Base-by-base conservation (phyloP, 2,113 vertebrate genomes). In the Rhinopomastus cyanomelas region DNA sequence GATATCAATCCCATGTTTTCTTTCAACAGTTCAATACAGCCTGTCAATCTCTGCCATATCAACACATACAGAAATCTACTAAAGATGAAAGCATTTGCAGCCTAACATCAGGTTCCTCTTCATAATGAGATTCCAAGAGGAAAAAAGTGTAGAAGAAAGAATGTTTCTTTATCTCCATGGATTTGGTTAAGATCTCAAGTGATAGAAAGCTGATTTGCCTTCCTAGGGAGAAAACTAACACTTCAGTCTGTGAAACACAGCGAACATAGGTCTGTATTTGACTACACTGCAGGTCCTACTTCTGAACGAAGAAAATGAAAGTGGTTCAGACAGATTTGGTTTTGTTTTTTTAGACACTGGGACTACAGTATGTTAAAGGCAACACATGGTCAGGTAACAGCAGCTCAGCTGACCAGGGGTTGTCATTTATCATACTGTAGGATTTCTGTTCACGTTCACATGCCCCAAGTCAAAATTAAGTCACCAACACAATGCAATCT, bases 271-370 rank as follows among this genome's bases (percentile, higher is more conserved):
- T n/a, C 44, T 44, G 11, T 26, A 49, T 64, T 34, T 42, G 16
- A 55, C 8, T 30, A 34, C 16, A 34, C 13, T 53, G 62, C 46
- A 49, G 26, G 23, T 49, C 3, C 1, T 56, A 17, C 18, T 78
- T 85, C 37, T 74, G 17, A 81, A 44, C 30, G 20, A 73, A 53
- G 36, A 77, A n/a, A 53, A 81, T 0, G 1, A 79, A 79, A 19
- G 16, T 27, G 5, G 26, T n/a, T 62, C 0, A 1, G 25, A 51
- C 3, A 32, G 0, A 3, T 39, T 56, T 49, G 34, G 17, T 27
- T 34, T 9, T 8, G 2, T 6, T 17, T 12, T 2, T 3, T 27
- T 36, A 39, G 66, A n/a, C 8, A 53, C 60, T 64, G 6, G 29
- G 78, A 37, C 42, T 34, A 51, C 2, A 67, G n/a, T 10, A 84